Conservation (phyloP, 2,797 vertebrate species). For the Dicrostonyx torquatus region DNA sequence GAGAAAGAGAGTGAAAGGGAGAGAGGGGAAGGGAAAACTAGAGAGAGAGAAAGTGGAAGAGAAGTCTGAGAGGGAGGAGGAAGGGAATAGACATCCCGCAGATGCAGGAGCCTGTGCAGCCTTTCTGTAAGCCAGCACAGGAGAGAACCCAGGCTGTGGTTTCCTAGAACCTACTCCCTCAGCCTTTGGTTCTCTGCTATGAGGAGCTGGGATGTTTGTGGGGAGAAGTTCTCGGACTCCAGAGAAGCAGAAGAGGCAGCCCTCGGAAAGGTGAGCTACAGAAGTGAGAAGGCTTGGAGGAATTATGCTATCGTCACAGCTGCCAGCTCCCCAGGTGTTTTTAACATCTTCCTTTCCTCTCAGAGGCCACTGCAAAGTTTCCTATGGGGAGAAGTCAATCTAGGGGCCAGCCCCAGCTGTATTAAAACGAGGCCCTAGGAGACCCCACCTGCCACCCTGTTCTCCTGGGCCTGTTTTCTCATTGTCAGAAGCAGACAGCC, state of each 20-base stretch:
- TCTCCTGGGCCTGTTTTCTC: background rate
- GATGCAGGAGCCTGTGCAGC: background rate
- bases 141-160: background rate
- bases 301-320: background rate
- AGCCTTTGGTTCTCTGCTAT: background rate
- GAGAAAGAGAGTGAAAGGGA: fast-evolving
- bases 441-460: background rate
- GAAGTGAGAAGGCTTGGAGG: background rate
- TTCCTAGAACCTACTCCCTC: background rate
- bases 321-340: background rate
- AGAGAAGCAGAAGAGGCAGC: slow-evolving; percentile 15
- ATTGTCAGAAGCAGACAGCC: background rate
- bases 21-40: background rate
- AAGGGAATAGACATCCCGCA: too few relatives aligned
- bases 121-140: background rate
- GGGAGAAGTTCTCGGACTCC: background rate
- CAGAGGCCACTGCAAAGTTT: background rate
- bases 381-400: background rate
- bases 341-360: background rate
- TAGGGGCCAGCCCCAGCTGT: background rate
- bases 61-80: background rate
- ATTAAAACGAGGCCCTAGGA: background rate
- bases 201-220: background rate
- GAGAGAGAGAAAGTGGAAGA: background rate
- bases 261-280: slow-evolving; percentile 44